phyloP scores from a whole-genome alignment of 1,140 invertebrate species.

The Linepithema humile region DNA sequence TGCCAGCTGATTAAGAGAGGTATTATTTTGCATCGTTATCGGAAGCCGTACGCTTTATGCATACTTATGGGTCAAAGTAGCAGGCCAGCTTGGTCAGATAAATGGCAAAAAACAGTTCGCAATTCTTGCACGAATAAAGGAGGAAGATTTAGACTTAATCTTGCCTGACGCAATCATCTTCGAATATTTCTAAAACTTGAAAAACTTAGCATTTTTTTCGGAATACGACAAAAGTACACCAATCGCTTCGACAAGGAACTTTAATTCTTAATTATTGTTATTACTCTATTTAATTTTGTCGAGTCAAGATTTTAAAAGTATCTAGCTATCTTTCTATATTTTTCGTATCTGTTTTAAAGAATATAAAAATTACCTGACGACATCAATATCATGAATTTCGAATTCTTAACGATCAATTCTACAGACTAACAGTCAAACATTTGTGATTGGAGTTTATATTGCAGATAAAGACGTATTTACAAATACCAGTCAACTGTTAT shows the following conservation, averaged over 20 bases:
- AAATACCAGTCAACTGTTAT: not conserved
- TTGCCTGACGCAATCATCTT: not conserved
- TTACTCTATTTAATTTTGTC: not conserved
- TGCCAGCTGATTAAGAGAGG: slow-evolving; percentile 62
- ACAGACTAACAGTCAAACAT: not conserved
- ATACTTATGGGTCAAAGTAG: slow-evolving; percentile 68
- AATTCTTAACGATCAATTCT: not conserved
- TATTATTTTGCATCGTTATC: slow-evolving; percentile 73
- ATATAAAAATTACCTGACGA: not conserved
- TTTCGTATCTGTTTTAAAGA: not conserved
- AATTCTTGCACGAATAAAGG: slow-evolving; percentile 30
- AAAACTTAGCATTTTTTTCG: not conserved
- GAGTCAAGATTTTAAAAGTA: not conserved
- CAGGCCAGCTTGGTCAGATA: slow-evolving; percentile 70
- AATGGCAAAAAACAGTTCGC: slow-evolving; percentile 53
- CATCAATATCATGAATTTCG: not conserved
- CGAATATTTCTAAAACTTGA: not conserved
- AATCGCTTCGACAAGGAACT: not conserved
- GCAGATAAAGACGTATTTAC: slow-evolving; percentile 12
- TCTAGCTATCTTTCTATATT: not conserved
- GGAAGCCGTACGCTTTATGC: not conserved
- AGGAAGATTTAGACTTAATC: slow-evolving; percentile 13
- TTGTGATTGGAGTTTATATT: not conserved
- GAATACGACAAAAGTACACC: not conserved
- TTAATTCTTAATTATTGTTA: not conserved